Conservation (phyloP, 2,888 invertebrate species). For the Eupsilia transversa region DNA sequence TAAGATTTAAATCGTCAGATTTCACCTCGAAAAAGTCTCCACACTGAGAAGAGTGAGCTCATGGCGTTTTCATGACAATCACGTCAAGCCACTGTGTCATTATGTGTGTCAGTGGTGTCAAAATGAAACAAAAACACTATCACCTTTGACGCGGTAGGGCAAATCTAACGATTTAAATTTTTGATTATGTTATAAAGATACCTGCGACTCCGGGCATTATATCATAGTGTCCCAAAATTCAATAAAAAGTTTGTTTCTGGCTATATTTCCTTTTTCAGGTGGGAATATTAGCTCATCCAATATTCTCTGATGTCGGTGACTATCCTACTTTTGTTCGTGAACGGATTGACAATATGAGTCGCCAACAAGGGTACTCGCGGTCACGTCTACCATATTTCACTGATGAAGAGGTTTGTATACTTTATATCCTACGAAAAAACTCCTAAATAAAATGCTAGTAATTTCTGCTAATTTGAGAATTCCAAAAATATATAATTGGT, state of each 20-base stretch:
- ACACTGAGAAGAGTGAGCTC: too few species aligned
- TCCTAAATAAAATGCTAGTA: neutral
- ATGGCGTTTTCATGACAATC: too few species aligned
- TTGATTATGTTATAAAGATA: too few species aligned
- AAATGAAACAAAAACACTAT: too few species aligned
- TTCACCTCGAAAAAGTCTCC: too few species aligned
- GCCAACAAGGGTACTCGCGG: slow-evolving; percentile 82
- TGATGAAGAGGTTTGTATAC: slow-evolving; percentile 80
- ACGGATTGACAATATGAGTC: slow-evolving; percentile 83
- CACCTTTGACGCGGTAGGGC: too few species aligned
- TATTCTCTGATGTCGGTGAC: slow-evolving; percentile 86
- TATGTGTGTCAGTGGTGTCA: too few species aligned
- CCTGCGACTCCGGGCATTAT: too few species aligned
- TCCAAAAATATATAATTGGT: neutral
- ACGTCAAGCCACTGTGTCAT: too few species aligned
- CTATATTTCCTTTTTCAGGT: slow-evolving; percentile 64
- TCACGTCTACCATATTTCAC: slow-evolving; percentile 89
- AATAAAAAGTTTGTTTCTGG: neutral
- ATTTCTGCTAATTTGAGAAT: neutral
- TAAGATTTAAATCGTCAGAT: too few species aligned
- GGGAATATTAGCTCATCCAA: slow-evolving; percentile 89
- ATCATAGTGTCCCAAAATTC: too few species aligned
- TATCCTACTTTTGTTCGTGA: slow-evolving; percentile 87
- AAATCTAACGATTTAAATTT: too few species aligned
- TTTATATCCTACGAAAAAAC: neutral